Evolutionary conservation across 2,888 invertebrate genomes (phyloP).

Genomic region (Athripsodes cinereus): DNA sequence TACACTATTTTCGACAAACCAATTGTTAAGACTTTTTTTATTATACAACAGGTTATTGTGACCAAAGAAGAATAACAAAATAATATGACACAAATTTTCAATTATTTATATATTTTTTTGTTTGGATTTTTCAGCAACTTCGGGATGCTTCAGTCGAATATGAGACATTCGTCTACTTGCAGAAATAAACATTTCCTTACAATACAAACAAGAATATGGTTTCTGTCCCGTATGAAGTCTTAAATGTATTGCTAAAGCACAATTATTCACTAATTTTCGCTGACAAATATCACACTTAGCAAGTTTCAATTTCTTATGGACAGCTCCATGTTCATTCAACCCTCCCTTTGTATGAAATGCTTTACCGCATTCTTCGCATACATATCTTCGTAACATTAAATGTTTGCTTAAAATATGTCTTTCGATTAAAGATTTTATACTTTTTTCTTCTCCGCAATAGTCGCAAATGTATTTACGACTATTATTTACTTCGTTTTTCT

Average conservation of each 20-base stretch:
- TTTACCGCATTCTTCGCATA: conserved; percentile 20
- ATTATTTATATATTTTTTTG: too few species aligned
- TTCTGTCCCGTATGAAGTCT: conserved; percentile 22
- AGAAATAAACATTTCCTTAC: conserved; percentile 18
- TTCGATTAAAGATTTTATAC: conserved; percentile 20
- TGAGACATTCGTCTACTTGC: conserved; percentile 21
- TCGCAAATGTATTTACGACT: conserved; percentile 23
- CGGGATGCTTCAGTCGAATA: conserved; percentile 18
- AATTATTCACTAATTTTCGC: conserved; percentile 14
- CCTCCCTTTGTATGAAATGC: conserved; percentile 24
- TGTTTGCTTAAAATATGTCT: conserved; percentile 25
- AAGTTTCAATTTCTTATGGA: conserved; percentile 15
- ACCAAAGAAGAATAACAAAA: too few species aligned
- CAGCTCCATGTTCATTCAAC: conserved; percentile 20
- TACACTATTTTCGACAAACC: too few species aligned
- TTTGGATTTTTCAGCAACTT: background rate
- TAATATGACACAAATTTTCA: too few species aligned
- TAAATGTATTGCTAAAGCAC: conserved; percentile 19
- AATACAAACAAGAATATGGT: conserved; percentile 18
- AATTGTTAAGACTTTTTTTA: too few species aligned
- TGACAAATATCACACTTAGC: conserved; percentile 19
- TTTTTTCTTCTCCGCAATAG: conserved; percentile 22
- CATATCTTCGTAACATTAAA: conserved; percentile 19
- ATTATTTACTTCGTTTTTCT: background rate
- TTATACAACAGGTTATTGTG: too few species aligned